Conservation (phyloP, 2,113 vertebrate species). For the Tringa solitaria region DNA sequence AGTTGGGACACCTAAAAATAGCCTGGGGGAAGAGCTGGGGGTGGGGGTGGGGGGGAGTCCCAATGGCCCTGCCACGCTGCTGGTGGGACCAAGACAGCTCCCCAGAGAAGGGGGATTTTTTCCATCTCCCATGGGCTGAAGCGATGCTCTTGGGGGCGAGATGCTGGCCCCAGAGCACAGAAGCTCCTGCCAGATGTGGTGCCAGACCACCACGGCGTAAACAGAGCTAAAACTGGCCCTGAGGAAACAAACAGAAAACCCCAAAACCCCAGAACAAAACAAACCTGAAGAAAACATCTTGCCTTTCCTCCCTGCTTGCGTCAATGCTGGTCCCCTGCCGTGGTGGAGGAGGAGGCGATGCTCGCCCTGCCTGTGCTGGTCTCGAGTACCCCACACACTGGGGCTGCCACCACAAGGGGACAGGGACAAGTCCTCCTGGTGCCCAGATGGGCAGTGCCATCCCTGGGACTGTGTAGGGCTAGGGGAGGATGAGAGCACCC, state of each 20-base stretch:
- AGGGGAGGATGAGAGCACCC: not conserved
- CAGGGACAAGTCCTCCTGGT: fast-evolving
- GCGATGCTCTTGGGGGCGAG: not conserved
- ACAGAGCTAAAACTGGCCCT: not conserved
- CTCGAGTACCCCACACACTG: fast-evolving
- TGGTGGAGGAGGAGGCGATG: not conserved
- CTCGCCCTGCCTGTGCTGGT: not conserved
- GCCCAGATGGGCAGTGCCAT: not conserved
- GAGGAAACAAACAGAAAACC: conserved; percentile 46
- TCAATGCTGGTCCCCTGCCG: not conserved
- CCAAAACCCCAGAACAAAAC: conserved; percentile 56
- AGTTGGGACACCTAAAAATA: not conserved
- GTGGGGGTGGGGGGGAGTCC: not conserved
- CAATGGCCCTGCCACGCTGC: not conserved
- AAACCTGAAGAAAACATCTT: conserved; percentile 24
- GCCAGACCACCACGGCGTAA: not conserved
- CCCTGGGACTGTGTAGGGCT: not conserved
- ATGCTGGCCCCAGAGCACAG: not conserved
- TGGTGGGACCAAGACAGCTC: not conserved
- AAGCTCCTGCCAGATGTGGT: not conserved
- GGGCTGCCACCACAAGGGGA: fast-evolving
- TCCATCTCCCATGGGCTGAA: not conserved
- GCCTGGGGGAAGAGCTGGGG: not conserved
- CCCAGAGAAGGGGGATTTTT: not conserved
- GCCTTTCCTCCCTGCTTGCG: not conserved